Evolutionary conservation across 1,140 invertebrate genomes (phyloP).

Genomic region (Lepidurus couesii): DNA sequence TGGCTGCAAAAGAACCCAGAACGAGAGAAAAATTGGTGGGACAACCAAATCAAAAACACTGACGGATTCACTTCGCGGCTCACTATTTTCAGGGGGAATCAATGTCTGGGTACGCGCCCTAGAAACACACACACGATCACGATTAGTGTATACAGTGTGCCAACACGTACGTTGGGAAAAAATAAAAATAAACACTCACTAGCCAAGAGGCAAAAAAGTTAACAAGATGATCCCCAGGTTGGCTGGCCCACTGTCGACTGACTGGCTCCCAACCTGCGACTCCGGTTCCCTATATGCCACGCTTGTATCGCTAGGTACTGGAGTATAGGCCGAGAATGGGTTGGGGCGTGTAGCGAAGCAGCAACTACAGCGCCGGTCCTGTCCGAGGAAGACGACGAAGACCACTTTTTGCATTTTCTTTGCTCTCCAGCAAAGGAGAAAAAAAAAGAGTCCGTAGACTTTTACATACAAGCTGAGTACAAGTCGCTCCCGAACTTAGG

Average conservation of each 20-base stretch:
- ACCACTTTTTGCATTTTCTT: too few relatives aligned
- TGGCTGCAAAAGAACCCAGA: too few relatives aligned
- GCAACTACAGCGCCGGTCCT: not conserved
- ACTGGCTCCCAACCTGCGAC: not conserved
- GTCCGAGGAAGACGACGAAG: not conserved
- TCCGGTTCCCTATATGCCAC: not conserved
- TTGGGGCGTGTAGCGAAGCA: not conserved
- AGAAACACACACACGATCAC: too few relatives aligned
- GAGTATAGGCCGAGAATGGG: not conserved
- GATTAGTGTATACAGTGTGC: too few relatives aligned
- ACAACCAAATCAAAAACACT: too few relatives aligned
- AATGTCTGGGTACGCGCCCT: too few relatives aligned
- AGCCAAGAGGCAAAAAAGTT: not conserved
- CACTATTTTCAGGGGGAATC: too few relatives aligned
- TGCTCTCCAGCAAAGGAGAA: too few relatives aligned
- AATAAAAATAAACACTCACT: not conserved
- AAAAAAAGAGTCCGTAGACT: not conserved
- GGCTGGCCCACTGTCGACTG: slow-evolving; percentile 15
- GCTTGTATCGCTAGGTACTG: not conserved
- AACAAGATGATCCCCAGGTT: not conserved
- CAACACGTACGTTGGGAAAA: too few relatives aligned
- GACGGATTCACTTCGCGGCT: too few relatives aligned
- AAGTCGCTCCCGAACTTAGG: not conserved
- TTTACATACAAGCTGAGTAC: not conserved
- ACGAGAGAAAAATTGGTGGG: too few relatives aligned